Conservation (phyloP, 1,140 invertebrate species). For the Globodera ellingtonae region DNA sequence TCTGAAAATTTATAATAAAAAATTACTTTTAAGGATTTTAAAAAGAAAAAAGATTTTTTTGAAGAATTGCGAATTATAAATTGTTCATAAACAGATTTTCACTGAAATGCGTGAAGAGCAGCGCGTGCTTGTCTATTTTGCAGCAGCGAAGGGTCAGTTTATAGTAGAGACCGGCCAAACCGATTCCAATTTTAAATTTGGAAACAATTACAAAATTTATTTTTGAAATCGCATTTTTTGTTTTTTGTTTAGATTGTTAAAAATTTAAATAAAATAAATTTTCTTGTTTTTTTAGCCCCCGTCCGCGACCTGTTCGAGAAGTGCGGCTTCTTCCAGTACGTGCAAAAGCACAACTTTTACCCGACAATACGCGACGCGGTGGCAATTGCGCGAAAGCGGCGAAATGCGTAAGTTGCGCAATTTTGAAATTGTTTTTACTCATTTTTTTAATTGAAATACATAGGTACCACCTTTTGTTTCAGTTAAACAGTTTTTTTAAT, state of each 20-base stretch:
- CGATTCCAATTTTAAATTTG: too few relatives aligned
- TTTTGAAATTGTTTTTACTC: not conserved
- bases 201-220: too few relatives aligned
- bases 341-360: conserved; percentile 61
- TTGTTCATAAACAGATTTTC: conserved; percentile 46
- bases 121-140: conserved; percentile 58
- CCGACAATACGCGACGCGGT: conserved; percentile 64
- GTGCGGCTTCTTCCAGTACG: conserved; percentile 54
- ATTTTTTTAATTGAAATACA: too few relatives aligned
- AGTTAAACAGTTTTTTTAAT: too few relatives aligned
- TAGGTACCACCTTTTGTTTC: too few relatives aligned
- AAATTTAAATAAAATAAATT: conserved; percentile 8
- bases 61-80: not conserved
- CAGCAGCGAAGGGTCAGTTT: conserved; percentile 53
- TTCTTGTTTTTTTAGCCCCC: conserved; percentile 44
- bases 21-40: not conserved
- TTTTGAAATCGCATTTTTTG: too few relatives aligned
- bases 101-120: conserved; percentile 43
- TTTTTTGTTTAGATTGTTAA: not conserved
- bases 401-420: conserved; percentile 42
- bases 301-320: conserved; percentile 59
- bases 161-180: too few relatives aligned
- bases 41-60: too few relatives aligned
- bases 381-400: conserved; percentile 49
- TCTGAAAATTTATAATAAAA: not conserved